phyloP scores from a whole-genome alignment of 1,140 invertebrate species.

The Popillia japonica region DNA sequence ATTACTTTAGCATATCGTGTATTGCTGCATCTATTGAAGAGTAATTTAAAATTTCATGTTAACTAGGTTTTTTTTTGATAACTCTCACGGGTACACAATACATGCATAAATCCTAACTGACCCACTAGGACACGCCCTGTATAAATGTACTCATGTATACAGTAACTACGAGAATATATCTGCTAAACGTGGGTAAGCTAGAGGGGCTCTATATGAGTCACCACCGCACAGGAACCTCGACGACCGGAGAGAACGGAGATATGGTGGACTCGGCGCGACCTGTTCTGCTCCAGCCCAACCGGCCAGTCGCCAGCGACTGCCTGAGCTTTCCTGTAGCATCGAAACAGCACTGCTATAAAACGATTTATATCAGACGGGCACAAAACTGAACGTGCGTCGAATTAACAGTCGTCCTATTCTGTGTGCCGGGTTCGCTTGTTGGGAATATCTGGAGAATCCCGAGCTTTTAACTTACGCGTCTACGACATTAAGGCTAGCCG shows the following conservation, averaged over 20 bases:
- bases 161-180: neutral
- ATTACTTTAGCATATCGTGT: no score
- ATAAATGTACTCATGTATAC: neutral
- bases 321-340: constrained; percentile 35
- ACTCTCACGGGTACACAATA: no score
- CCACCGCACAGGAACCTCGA: neutral
- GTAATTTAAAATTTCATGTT: no score
- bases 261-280: neutral
- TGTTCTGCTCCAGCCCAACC: neutral
- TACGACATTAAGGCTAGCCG: neutral
- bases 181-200: constrained; percentile 1
- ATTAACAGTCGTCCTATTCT: constrained; percentile 12
- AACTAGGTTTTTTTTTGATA: no score
- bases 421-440: neutral
- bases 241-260: constrained; percentile 2
- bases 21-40: no score
- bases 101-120: no score
- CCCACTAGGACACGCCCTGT: neutral
- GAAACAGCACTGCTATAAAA: constrained; percentile 16
- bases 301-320: constrained; percentile 30
- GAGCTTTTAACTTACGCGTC: neutral
- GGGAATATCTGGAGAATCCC: neutral
- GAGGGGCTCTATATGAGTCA: neutral
- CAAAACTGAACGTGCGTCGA: neutral
- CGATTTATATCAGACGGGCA: neutral